Evolutionary conservation across 1,140 invertebrate genomes (phyloP).

Genomic region (Samia ricini): DNA sequence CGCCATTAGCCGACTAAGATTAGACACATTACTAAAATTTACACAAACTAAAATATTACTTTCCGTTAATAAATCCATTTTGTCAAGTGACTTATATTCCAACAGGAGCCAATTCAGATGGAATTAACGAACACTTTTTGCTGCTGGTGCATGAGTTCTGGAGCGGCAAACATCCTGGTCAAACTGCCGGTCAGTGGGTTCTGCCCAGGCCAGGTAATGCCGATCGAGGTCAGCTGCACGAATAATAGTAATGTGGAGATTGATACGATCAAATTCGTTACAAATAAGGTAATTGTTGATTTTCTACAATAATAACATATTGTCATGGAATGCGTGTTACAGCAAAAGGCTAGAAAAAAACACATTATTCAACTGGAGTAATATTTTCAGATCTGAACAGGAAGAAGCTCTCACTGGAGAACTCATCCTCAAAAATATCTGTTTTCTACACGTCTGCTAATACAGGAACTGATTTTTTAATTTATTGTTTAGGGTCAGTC

Average conservation of each 20-base stretch:
- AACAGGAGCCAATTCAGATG: slow-evolving; percentile 79
- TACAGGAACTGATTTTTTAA: no score
- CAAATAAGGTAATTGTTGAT: slow-evolving; percentile 70
- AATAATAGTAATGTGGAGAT: slow-evolving; percentile 81
- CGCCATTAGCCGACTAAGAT: no score
- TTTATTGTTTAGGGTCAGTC: no score
- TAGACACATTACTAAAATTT: no score
- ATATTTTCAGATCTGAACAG: no score
- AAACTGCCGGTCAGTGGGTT: slow-evolving; percentile 81
- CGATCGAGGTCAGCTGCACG: slow-evolving; percentile 80
- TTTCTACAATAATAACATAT: neutral
- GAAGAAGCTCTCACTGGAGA: no score
- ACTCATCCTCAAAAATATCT: no score
- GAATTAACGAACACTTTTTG: slow-evolving; percentile 82
- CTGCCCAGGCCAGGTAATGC: slow-evolving; percentile 82
- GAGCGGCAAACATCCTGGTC: slow-evolving; percentile 79
- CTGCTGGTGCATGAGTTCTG: slow-evolving; percentile 82
- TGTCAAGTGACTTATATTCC: no score
- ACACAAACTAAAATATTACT: no score
- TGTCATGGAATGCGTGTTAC: neutral
- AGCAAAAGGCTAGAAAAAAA: neutral
- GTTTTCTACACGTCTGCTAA: no score
- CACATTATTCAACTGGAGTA: no score
- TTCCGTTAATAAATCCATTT: no score
- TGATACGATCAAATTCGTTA: slow-evolving; percentile 75